These are phyloP conservation scores for Lepus townsendii DNA, from an alignment of 2,797 vertebrate species.

Conservation along the genomic window DNA sequence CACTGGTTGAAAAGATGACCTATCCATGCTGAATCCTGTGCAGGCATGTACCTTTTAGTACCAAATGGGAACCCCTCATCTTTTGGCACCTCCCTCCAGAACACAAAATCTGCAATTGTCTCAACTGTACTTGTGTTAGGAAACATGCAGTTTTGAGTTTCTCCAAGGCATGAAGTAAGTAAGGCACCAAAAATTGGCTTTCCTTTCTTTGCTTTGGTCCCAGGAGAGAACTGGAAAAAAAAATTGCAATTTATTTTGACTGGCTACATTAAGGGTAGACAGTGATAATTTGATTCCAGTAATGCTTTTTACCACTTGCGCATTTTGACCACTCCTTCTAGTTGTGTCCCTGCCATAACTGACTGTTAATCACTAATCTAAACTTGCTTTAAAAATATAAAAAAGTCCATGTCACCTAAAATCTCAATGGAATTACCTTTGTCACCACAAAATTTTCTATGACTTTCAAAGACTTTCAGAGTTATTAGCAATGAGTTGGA, in stretches of 20 bases:
- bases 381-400: background rate
- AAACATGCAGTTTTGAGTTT: background rate
- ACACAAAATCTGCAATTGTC: background rate
- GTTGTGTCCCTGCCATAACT: background rate
- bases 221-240: constrained; percentile 24
- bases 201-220: background rate
- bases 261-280: constrained; percentile 22
- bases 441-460: background rate
- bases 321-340: constrained; percentile 4
- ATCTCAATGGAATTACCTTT: background rate
- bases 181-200: constrained; percentile 31
- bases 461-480: background rate
- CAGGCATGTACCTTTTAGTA: background rate
- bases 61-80: background rate
- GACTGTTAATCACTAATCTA: background rate
- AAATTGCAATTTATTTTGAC: constrained; percentile 58
- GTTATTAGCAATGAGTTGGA: background rate
- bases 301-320: background rate
- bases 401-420: background rate
- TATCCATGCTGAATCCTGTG: background rate
- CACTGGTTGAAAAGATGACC: background rate
- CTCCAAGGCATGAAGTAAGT: constrained; percentile 51
- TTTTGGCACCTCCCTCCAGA: background rate
- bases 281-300: background rate
- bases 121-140: background rate